phyloP scores from a whole-genome alignment of 1,140 invertebrate species.

The Vollenhovia emeryi region DNA sequence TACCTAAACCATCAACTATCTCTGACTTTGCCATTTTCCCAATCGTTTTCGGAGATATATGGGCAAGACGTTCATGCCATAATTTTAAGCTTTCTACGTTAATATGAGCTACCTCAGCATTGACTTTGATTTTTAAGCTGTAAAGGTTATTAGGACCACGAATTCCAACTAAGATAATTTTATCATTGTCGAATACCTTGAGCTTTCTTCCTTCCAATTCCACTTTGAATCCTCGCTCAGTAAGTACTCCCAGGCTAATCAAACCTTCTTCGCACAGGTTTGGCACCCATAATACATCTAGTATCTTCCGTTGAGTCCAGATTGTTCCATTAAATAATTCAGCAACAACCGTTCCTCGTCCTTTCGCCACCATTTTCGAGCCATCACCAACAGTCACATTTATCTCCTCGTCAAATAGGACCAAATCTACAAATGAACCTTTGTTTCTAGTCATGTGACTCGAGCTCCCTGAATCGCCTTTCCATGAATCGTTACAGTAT shows the following conservation, averaged over 20 bases:
- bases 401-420: not conserved
- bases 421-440: not conserved
- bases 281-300: not conserved
- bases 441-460: not conserved
- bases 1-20: not conserved
- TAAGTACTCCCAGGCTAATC: not conserved
- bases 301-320: not conserved
- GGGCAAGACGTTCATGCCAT: not conserved
- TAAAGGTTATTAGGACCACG: not conserved
- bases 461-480: not conserved
- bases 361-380: not conserved
- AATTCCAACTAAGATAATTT: not conserved
- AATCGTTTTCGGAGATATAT: not conserved
- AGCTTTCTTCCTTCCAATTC: not conserved
- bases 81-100: not conserved
- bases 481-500: not conserved
- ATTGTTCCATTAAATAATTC: not conserved
- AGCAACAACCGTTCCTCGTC: not conserved
- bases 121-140: not conserved
- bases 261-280: not conserved
- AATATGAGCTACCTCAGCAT: not conserved
- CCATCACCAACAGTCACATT: not conserved
- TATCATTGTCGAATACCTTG: not conserved
- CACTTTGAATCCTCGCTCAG: not conserved
- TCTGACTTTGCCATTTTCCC: not conserved